phyloP scores from a whole-genome alignment of 2,113 vertebrate species.

The Oncorhynchus tshawytscha region DNA sequence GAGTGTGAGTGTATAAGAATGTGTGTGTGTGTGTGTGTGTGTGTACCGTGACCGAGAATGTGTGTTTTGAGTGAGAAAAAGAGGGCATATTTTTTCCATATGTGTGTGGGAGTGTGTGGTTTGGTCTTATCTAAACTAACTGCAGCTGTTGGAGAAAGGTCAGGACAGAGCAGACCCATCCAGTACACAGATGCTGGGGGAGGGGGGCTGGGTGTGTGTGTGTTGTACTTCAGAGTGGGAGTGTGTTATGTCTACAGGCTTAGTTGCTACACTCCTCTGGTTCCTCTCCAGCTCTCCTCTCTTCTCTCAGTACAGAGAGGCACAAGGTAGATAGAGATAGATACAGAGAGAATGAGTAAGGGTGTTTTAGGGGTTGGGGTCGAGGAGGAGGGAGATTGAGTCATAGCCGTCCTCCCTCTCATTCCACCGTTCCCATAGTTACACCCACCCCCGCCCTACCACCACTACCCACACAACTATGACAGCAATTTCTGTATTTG shows the following conservation, averaged over 20 bases:
- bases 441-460: background rate
- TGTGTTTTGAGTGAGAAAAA: background rate
- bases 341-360: too few species aligned
- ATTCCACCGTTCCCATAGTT: too few species aligned
- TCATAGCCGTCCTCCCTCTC: too few species aligned
- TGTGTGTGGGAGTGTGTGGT: conserved; percentile 3
- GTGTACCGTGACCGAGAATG: background rate
- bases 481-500: too few species aligned
- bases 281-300: background rate
- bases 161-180: conserved; percentile 14
- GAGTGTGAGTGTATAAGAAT: background rate
- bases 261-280: conserved; percentile 15
- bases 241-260: conserved; percentile 49
- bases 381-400: too few species aligned
- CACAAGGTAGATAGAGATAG: too few species aligned
- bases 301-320: background rate
- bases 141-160: conserved; percentile 40
- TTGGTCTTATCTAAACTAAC: conserved; percentile 51
- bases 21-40: background rate
- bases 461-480: background rate
- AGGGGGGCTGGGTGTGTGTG: conserved; percentile 21
- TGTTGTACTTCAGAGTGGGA: conserved; percentile 8
- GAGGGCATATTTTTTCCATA: background rate
- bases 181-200: conserved; percentile 16
- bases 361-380: too few species aligned